A percentile compares a stretch with the other conserved stretches of the same genome.
These are phyloP conservation scores for Nomada ferruginata DNA, from an alignment of 2,888 invertebrate genomes.

Conservation along the genomic window DNA sequence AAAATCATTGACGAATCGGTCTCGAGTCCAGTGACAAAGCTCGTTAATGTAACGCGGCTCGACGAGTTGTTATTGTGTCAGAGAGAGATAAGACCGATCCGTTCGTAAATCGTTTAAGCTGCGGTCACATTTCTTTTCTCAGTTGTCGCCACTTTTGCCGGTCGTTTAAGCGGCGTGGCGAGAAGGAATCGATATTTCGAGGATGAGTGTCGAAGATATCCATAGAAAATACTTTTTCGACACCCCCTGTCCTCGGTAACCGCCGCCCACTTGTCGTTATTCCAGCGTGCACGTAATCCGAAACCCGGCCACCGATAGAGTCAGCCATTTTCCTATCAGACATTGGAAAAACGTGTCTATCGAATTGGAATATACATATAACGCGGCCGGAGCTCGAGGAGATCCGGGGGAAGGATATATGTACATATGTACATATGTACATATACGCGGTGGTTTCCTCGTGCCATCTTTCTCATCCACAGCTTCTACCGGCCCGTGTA, in stretches of 20 bases:
- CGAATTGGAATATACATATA: conserved; percentile 78
- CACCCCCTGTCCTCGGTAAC: conserved; percentile 27
- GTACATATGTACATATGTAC: conserved; percentile 55
- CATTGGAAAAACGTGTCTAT: conserved; percentile 75
- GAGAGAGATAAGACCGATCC: conserved; percentile 4
- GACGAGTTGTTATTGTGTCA: neutral
- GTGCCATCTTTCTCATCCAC: conserved; percentile 68
- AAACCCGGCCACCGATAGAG: conserved; percentile 65
- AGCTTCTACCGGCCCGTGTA: conserved; percentile 24
- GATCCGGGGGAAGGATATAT: conserved; percentile 65
- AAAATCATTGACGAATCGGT: conserved; percentile 22
- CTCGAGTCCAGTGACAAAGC: neutral
- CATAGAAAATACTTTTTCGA: conserved; percentile 54
- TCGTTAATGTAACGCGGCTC: conserved; percentile 31
- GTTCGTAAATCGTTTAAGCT: conserved; percentile 33
- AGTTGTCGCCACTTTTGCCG: too few species aligned
- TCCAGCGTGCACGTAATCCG: conserved; percentile 60
- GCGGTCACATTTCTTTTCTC: conserved; percentile 8
- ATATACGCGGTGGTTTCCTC: conserved; percentile 66
- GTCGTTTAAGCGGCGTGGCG: neutral
- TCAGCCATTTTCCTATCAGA: conserved; percentile 76
- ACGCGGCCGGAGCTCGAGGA: conserved; percentile 53
- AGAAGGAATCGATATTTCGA: conserved; percentile 45
- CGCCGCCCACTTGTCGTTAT: conserved; percentile 48
- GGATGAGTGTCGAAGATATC: conserved; percentile 43